Evolutionary conservation across 2,113 vertebrate species (phyloP), one percentile per base, ranked within the genome.

Genomic region (Chunga burmeisteri): DNA sequence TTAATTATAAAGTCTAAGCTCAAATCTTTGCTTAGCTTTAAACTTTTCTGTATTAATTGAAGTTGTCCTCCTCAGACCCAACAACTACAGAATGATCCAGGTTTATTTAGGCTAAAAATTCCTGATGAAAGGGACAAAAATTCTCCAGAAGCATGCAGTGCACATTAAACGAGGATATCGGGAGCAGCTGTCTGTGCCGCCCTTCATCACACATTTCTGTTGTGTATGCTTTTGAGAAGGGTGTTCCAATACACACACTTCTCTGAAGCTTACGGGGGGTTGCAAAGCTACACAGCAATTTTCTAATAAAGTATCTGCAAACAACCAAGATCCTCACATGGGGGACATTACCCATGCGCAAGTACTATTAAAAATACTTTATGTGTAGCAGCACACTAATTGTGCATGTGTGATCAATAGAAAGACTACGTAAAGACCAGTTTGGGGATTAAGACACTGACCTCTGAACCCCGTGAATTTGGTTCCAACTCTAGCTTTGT

Each of bases 181-280:
- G 59, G 44, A 70, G 2, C 29, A 40, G 11, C 13, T 75, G 19
- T 17, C 66, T 62, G 58, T 38, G 42, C 32, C 68, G 34, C 38
- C 11, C n/a, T 71, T 49, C 65, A 66, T 13, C 80, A 25, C 55
- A 29, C 27, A 32, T 36, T 80, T 21, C 70, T 59, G 2, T 2
- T 4, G 0, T 17, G 17, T 11, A 16, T 5, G 25, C 8, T 81
- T 47, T 78, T 38, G 29, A 61, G 58, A 42, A 62, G 52, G 30
- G 32, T 0, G 0, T 42, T 34, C 38, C 58, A 19, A 3, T 16
- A 23, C 74, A 58, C n/a, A 67, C 34, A 4, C 26, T 25, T 7
- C 40, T 46, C 67, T 83, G 44, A 53, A 38, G 32, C 32, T 30
- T 62, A 49, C 0, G 1, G 30, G 29, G 44, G 44, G 22, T 3